A percentile compares a stretch with the other conserved stretches of the same genome.
Conservation (phyloP, 1,140 invertebrate genomes). For the Drosophila bifasciata region DNA sequence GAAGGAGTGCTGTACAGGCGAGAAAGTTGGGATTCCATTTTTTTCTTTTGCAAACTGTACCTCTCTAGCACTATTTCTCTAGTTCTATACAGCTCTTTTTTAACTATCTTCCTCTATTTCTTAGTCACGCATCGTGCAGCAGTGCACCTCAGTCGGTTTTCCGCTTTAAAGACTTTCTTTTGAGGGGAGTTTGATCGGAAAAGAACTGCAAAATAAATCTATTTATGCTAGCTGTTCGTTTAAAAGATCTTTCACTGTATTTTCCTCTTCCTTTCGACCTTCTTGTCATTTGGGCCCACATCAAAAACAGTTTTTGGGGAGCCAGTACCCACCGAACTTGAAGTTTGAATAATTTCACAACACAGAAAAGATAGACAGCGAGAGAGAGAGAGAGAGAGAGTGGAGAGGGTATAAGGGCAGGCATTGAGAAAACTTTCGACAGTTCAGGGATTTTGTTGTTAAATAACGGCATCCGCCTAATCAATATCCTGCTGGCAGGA, state of each 20-base stretch:
- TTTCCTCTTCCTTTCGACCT: too few species aligned
- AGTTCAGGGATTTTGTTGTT: slow-evolving; percentile 23
- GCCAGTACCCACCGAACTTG: slow-evolving; percentile 4
- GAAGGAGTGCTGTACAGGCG: too few species aligned
- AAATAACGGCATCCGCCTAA: slow-evolving; percentile 20
- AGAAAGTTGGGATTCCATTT: too few species aligned
- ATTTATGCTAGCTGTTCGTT: slow-evolving; percentile 9
- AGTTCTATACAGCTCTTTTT: neutral
- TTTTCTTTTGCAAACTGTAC: too few species aligned
- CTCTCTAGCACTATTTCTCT: neutral
- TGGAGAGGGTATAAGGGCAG: neutral
- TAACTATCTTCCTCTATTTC: neutral
- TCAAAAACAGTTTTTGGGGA: slow-evolving; percentile 23
- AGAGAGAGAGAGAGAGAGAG: neutral
- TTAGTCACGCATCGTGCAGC: too few species aligned
- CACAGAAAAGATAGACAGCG: slow-evolving; percentile 19
- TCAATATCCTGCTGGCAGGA: slow-evolving; percentile 23
- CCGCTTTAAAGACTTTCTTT: too few species aligned
- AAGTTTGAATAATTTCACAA: slow-evolving; percentile 34
- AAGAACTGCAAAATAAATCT: neutral
- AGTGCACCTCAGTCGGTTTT: too few species aligned
- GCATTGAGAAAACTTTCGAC: slow-evolving; percentile 5
- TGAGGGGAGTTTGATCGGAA: neutral
- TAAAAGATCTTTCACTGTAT: too few species aligned
- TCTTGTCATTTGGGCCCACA: slow-evolving; percentile 20